These are phyloP conservation scores for Calliphora vomitoria DNA, from an alignment of 2,888 invertebrate species.

Conservation along the genomic window DNA sequence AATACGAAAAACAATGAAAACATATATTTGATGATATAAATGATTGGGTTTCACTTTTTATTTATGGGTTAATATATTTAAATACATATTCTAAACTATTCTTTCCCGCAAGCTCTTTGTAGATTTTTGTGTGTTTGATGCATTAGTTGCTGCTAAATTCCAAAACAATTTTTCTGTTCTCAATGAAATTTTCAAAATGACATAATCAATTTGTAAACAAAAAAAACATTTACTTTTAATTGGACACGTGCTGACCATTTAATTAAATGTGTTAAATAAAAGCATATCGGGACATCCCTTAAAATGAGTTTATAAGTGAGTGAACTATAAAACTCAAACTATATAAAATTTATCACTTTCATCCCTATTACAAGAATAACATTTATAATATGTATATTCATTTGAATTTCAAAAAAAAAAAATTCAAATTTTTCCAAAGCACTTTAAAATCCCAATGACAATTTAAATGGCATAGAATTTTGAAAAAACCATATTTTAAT, in stretches of 20 bases:
- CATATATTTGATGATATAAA: no score
- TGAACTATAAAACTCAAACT: no score
- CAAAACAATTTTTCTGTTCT: no score
- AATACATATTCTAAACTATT: no score
- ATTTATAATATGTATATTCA: no score
- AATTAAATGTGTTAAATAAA: neutral
- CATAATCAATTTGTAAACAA: neutral
- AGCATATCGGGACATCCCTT: neutral
- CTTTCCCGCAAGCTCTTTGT: no score
- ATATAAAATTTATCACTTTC: neutral
- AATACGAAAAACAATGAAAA: no score
- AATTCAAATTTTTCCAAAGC: neutral
- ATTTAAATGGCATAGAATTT: neutral
- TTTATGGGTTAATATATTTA: no score
- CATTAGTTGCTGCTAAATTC: no score
- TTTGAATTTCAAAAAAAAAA: neutral
- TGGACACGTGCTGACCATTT: neutral
- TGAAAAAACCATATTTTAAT: conserved; percentile 2
- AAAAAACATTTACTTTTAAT: neutral
- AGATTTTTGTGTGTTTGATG: no score
- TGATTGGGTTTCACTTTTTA: no score
- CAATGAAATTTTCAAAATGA: no score
- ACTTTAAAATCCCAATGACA: neutral
- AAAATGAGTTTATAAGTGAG: neutral
- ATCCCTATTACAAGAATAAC: neutral